Evolutionary conservation across 2,113 vertebrate genomes (phyloP).

Genomic region (Cichladusa arquata): DNA sequence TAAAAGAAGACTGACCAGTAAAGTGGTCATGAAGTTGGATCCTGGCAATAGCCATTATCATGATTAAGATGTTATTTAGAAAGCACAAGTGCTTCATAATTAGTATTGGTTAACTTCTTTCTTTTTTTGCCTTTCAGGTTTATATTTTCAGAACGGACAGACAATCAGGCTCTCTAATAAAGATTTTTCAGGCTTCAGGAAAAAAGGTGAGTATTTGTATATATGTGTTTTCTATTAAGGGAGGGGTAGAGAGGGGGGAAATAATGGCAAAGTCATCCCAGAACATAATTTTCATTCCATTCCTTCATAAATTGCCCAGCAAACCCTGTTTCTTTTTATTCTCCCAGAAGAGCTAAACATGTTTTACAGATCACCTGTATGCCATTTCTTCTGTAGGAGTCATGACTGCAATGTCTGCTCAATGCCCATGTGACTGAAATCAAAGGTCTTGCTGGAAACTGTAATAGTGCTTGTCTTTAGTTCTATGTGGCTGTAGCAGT

Average conservation of each 20-base stretch:
- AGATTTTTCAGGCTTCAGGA: conserved; percentile 92
- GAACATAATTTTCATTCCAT: not conserved
- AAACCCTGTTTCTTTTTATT: not conserved
- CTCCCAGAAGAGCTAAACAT: not conserved
- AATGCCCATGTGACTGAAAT: not conserved
- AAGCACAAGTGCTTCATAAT: not conserved
- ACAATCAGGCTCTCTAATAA: conserved; percentile 81
- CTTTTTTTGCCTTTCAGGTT: conserved; percentile 76
- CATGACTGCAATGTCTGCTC: not conserved
- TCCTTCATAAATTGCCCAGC: not conserved
- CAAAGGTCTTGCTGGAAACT: not conserved
- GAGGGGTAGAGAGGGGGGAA: not conserved
- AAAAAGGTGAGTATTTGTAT: conserved; percentile 85
- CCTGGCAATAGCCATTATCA: not conserved
- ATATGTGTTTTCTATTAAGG: not conserved
- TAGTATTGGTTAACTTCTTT: not conserved
- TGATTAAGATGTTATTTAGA: not conserved
- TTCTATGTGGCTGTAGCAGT: not conserved
- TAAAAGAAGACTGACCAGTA: not conserved
- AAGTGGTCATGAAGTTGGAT: not conserved
- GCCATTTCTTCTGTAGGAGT: not conserved
- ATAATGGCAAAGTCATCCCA: not conserved
- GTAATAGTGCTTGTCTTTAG: not conserved
- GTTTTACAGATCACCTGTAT: not conserved
- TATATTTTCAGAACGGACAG: conserved; percentile 95